Conservation (phyloP, 2,797 vertebrate species). For the Anguilla anguilla region DNA sequence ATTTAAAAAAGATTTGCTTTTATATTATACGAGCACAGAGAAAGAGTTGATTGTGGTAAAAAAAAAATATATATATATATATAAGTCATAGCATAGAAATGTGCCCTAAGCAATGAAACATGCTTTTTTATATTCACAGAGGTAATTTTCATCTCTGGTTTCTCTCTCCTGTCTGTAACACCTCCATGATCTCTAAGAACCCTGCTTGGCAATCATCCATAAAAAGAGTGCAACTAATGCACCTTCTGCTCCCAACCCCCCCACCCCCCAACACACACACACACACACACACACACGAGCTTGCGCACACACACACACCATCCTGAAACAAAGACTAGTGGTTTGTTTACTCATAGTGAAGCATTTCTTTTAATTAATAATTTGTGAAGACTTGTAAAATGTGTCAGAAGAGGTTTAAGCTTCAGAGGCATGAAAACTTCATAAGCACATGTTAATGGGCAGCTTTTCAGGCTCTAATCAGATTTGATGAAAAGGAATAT, state of each 20-base stretch:
- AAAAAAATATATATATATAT: background rate
- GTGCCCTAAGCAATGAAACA: slow-evolving; percentile 26
- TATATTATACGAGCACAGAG: slow-evolving; percentile 9
- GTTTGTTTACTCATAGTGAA: background rate
- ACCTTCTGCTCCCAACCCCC: background rate
- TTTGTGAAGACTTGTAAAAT: background rate
- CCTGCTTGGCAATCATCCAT: background rate
- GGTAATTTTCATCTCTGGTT: slow-evolving; percentile 32
- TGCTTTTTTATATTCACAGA: slow-evolving; percentile 26
- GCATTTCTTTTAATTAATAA: background rate
- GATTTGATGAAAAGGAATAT: background rate
- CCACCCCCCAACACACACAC: background rate
- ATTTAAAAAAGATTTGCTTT: slow-evolving; percentile 28
- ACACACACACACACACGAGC: background rate
- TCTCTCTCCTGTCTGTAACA: slow-evolving; percentile 25
- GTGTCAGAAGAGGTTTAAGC: background rate
- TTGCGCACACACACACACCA: background rate
- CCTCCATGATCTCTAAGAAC: slow-evolving; percentile 1
- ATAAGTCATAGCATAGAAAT: slow-evolving; percentile 3
- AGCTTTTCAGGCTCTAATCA: slow-evolving; percentile 3
- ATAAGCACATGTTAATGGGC: background rate
- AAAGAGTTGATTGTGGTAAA: slow-evolving; percentile 17
- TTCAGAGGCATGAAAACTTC: background rate
- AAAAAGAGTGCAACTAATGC: background rate
- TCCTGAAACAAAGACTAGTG: background rate